Evolutionary conservation across 2,888 invertebrate genomes (phyloP).

Genomic region (Pachydiplax longipennis): DNA sequence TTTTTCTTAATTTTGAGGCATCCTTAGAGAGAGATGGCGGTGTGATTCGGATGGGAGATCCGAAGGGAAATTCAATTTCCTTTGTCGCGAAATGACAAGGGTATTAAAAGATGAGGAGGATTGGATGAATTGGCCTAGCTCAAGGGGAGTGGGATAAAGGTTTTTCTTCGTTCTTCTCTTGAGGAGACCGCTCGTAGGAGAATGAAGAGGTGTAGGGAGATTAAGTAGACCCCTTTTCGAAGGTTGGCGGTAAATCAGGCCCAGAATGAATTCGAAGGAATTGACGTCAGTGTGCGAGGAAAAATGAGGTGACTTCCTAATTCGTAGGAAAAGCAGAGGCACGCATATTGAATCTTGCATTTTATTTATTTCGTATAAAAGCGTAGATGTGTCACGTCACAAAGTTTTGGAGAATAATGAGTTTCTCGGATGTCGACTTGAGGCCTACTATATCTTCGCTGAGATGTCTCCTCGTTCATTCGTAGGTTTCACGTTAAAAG

Average conservation of each 20-base stretch:
- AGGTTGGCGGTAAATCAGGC: not conserved
- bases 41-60: not conserved
- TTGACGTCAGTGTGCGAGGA: not conserved
- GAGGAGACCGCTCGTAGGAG: not conserved
- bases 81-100: not conserved
- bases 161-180: not conserved
- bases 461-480: too few relatives aligned
- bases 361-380: not conserved
- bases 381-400: not conserved
- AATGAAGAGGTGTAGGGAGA: not conserved
- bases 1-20: too few relatives aligned
- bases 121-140: not conserved
- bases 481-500: too few relatives aligned
- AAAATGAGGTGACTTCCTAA: not conserved
- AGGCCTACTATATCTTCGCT: too few relatives aligned
- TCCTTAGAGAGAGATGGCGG: too few relatives aligned
- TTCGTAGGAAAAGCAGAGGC: not conserved
- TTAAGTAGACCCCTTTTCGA: not conserved
- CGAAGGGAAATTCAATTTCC: not conserved
- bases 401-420: not conserved
- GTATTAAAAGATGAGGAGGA: not conserved
- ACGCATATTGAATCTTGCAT: too few relatives aligned
- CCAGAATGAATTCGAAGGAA: not conserved
- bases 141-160: not conserved
- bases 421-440: too few relatives aligned